Evolutionary conservation across 2,888 invertebrate species (phyloP), one percentile per base, ranked within the genome.

Genomic region (Eupithecia subumbrata): DNA sequence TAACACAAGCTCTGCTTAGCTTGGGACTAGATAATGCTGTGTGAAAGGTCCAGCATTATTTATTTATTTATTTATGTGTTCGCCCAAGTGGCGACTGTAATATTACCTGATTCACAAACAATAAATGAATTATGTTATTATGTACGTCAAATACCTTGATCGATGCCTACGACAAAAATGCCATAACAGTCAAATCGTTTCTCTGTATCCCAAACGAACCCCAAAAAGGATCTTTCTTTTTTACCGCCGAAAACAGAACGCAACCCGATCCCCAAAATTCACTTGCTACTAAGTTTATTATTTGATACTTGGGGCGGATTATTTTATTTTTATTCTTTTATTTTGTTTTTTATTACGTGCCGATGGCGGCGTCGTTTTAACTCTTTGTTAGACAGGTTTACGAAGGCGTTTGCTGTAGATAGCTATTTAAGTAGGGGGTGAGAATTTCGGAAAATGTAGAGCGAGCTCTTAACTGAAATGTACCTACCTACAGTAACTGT

Each of bases 271-370:
- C 87, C 88, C 87, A 80, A 93, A 93, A 94, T 94, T 93, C 93
- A 95, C 94, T 94, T 94, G 94, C 94, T 94, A 94, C 94, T 92
- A 93, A 94, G 89, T 95, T 94, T 94, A 95, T 94, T 94, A 95
- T 95, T 93, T 92, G 94, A 94, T 95, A 94, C 94, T 92, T 84
- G 89, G 87, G 88, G 86, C 89, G 91, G 88, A 87, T 87, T 87
- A 91, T 93, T 79, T 92, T 87, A 89, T 89, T 86, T 89, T 87
- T 85, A 81, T 72, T 69, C 30, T 40, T 30, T 66, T 66, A 66
- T 66, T 66, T 34, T 8, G 37, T 66, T 67, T 67, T 66, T 73
- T 69, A 70, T 70, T 34, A 30, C 60, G 86, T 83, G 89, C 85
- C 86, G 84, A 87, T 69, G 92, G 88, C 94, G 94, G 94, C 91